Base-by-base conservation (phyloP, 2,888 invertebrate species). In the Chymomyza amoena region DNA sequence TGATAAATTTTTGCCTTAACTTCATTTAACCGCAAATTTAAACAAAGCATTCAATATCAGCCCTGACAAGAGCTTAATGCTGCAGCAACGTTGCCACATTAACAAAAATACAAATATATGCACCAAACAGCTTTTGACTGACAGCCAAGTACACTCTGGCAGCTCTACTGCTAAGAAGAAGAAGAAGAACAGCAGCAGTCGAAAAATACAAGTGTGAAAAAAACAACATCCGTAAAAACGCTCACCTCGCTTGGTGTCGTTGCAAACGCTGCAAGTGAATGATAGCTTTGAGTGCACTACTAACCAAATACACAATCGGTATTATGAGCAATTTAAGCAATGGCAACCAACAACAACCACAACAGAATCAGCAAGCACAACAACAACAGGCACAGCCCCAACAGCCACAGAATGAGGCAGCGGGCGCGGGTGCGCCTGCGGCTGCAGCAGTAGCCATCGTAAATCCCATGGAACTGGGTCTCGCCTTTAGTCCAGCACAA, bases 251-350 rank as follows among this genome's bases (percentile, higher is more conserved):
- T 20, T 54, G 54, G 16, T 54, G 54, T 16, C 54, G 54, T 20
- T 54, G 54, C 7, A 54, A 54, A 18, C 54, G 54, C 54, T 18
- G 54, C 54, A 18, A 60, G 87, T 91, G 90, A 88, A 91, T 91
- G 91, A 90, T 91, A 90, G 90, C 91, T 78, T 84, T 91, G 89
- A 91, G 90, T 84, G 90, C 91, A 77, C 87, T 91, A 76, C 74
- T 91, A 78, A 91, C 90, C 72, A 90, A 90, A 83, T 91, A 90
- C 68, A 90, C 90, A 70, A 81, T 90, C 78, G 89, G 88, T 88
- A 90, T 90, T 84, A 91, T 91, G 91, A 91, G 89, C 85, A 91
- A 91, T 82, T 78, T 89, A 77, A 89, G 89, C 79, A 89, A 90
- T 84, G 87, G 78, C 73, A 85, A 80, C 68, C 71, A 79, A 68